A percentile compares a stretch with the other conserved stretches of the same genome.
phyloP scores from a whole-genome alignment of 2,888 invertebrate genomes.

The Leucophenga maculata region DNA sequence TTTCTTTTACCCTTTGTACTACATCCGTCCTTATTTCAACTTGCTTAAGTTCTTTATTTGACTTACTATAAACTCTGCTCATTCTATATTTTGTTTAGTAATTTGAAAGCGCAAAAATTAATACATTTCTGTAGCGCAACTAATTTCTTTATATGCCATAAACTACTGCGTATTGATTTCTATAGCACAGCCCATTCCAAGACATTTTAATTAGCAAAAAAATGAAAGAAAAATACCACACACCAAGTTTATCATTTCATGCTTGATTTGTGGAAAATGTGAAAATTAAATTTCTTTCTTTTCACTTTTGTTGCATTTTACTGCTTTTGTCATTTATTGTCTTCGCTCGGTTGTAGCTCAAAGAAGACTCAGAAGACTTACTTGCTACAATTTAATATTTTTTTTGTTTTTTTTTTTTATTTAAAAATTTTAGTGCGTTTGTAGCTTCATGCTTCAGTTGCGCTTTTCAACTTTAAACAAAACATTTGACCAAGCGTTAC shows the following conservation, averaged over 20 bases:
- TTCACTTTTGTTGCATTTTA: slow-evolving; percentile 22
- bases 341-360: background rate
- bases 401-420: background rate
- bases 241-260: slow-evolving; percentile 39
- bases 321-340: slow-evolving; percentile 15
- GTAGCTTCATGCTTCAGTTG: slow-evolving; percentile 8
- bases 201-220: slow-evolving; percentile 28
- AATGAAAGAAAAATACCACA: slow-evolving; percentile 19
- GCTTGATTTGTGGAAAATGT: slow-evolving; percentile 47
- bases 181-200: slow-evolving; percentile 7
- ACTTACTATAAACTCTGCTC: no score
- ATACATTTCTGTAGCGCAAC: background rate
- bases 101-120: no score
- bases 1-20: no score
- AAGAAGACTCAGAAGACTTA: background rate
- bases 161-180: background rate
- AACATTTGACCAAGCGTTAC: slow-evolving; percentile 1
- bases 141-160: background rate
- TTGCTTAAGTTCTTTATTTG: no score
- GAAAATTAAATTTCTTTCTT: slow-evolving; percentile 42
- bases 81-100: no score
- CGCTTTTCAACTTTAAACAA: background rate
- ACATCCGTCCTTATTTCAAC: no score
- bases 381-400: background rate
- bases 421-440: background rate